phyloP scores from a whole-genome alignment of 2,888 invertebrate genomes.

The Hymenopus coronatus region DNA sequence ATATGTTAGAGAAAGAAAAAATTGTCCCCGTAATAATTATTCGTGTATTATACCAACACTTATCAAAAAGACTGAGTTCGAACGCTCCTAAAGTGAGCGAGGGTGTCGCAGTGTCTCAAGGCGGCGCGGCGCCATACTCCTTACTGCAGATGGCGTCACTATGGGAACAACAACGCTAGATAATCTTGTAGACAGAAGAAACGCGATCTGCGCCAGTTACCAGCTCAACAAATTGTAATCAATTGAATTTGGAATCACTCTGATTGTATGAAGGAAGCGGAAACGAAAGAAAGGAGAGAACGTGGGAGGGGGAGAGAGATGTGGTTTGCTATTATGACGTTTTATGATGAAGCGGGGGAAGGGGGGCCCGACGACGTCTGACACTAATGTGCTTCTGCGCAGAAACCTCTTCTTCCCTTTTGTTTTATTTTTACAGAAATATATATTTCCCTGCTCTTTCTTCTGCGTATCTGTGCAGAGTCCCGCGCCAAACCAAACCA shows the following conservation, averaged over 20 bases:
- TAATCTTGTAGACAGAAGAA: conserved; percentile 22
- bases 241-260: conserved; percentile 23
- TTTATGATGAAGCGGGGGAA: neutral
- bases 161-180: conserved; percentile 17
- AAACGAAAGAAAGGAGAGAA: neutral
- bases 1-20: too few species aligned
- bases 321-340: neutral
- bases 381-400: neutral
- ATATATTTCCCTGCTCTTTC: conserved; percentile 10
- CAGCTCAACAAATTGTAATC: conserved; percentile 16
- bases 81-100: neutral
- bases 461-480: neutral
- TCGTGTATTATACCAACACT: too few species aligned
- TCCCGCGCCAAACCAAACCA: neutral
- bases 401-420: neutral
- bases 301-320: neutral
- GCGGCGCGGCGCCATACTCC: neutral
- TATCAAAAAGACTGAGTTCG: neutral
- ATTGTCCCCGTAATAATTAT: too few species aligned
- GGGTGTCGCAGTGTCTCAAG: neutral
- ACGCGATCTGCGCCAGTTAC: conserved; percentile 11
- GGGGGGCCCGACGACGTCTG: neutral
- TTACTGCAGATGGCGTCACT: conserved; percentile 6
- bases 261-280: conserved; percentile 16
- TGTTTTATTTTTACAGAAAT: conserved; percentile 20